Evolutionary conservation across 2,888 invertebrate species (phyloP).

Genomic region (Tuta absoluta): DNA sequence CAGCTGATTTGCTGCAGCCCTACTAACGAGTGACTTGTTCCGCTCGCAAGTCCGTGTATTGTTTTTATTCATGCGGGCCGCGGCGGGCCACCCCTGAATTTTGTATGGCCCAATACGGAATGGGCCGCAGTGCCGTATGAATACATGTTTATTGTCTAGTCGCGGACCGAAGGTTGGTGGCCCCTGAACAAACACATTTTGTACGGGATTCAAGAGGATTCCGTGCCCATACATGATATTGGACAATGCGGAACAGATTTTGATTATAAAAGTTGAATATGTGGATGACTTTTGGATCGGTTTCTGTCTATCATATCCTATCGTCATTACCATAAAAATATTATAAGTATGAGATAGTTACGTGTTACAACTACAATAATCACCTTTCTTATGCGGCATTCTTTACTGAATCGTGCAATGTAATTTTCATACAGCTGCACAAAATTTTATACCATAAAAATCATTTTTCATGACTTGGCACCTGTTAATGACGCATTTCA

Average conservation of each 20-base stretch:
- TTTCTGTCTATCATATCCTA: too few species aligned
- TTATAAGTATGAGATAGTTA: too few species aligned
- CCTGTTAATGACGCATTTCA: too few species aligned
- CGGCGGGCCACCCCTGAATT: slow-evolving; percentile 45
- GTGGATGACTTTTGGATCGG: background rate
- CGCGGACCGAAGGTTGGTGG: slow-evolving; percentile 19
- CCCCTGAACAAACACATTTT: slow-evolving; percentile 10
- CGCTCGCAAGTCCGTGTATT: slow-evolving; percentile 33
- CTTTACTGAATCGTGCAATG: too few species aligned
- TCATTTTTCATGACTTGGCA: too few species aligned
- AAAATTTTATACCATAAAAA: too few species aligned
- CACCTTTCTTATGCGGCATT: too few species aligned
- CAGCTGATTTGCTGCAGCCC: slow-evolving; percentile 29
- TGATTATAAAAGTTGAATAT: background rate
- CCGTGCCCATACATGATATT: slow-evolving; percentile 19
- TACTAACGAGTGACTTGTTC: slow-evolving; percentile 32
- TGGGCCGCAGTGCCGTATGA: slow-evolving; percentile 35
- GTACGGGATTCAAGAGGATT: slow-evolving; percentile 1
- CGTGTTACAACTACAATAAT: too few species aligned
- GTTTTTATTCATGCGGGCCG: slow-evolving; percentile 42
- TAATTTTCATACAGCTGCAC: too few species aligned
- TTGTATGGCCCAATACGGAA: slow-evolving; percentile 46
- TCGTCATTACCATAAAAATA: too few species aligned
- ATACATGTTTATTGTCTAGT: slow-evolving; percentile 37
- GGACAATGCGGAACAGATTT: slow-evolving; percentile 1